A percentile compares a stretch with the other conserved stretches of the same genome.
Evolutionary conservation across 2,888 invertebrate genomes (phyloP).

Genomic region (Coelinius sp.): DNA sequence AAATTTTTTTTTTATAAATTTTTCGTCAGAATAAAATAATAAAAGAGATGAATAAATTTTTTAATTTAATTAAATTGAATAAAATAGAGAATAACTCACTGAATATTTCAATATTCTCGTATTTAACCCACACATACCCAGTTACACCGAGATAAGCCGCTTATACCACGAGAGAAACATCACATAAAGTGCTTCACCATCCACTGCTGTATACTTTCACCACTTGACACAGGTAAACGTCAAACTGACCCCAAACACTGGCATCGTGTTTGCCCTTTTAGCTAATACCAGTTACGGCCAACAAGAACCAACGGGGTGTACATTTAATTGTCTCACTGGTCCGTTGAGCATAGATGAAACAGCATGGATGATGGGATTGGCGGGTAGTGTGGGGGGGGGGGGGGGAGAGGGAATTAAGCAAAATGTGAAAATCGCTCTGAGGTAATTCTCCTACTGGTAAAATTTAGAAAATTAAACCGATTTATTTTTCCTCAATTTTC

Average conservation of each 20-base stretch:
- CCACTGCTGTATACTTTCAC: not conserved
- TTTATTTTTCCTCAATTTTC: no score
- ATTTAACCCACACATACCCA: not conserved
- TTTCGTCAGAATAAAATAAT: no score
- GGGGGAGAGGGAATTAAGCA: not conserved
- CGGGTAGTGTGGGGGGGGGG: not conserved
- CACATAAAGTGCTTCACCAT: not conserved
- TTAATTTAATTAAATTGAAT: no score
- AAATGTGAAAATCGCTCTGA: not conserved
- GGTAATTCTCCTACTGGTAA: not conserved
- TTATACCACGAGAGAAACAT: not conserved
- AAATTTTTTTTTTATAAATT: no score
- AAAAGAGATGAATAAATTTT: no score
- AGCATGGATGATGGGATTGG: conserved; percentile 10
- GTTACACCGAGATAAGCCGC: not conserved
- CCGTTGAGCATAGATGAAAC: not conserved
- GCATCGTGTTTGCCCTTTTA: conserved; percentile 5
- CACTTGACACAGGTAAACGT: conserved; percentile 20
- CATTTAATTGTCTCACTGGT: conserved; percentile 4
- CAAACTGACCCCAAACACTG: conserved; percentile 11
- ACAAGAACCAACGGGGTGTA: not conserved
- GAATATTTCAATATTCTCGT: conserved; percentile 10
- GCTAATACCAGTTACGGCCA: not conserved
- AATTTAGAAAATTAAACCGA: not conserved
- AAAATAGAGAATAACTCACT: no score